Evolutionary conservation across 1,140 invertebrate species (phyloP), one percentile per base, ranked within the genome.

Genomic region (Diorhabda sublineata): DNA sequence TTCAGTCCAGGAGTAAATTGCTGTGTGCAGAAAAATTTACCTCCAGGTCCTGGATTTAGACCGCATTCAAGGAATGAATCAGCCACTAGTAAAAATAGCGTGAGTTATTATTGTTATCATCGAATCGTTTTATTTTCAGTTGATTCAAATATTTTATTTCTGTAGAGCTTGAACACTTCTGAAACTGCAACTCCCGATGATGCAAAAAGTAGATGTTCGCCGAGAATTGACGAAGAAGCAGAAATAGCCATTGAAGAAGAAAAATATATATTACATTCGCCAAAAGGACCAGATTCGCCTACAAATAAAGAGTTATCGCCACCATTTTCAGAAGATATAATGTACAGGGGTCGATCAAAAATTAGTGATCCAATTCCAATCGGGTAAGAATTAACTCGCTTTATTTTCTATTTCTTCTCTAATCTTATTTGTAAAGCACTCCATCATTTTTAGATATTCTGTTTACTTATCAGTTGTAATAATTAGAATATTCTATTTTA

Each of bases 1-100:
- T 98, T 99, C 78, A 98, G 96, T 85, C 96, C 97, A 2, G 97
- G 97, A 58, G 95, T 97, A 1, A 96, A 96, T 81, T 97, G 94
- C 81, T 96, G 94, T 80, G 94, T 97, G 8, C 94, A 97, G 76
- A 96, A 97, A 79, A 96, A 96, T 83, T 81, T 96, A 67, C 95
- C 95, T 26, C 93, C 92, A 7, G 95, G 95, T 0, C 95, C 94
- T 26, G 96, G 96, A 8, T 98, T 98, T 79, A 83, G 96, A 47
- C 95, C 96, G 4, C 94, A 97, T 81, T 93, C 91, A 41, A 84
- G 93, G 47, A 96, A 94, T 77, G 93, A 95, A 77, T 88, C 87
- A 58, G 85, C 83, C 41, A 83, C 85, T 64, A 81, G 78, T 66
- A 81, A 80, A 75, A 80, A 66, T 72, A 81, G 82, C 43, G 85